Percentiles rank a stretch among this genome's conserved stretches.
phyloP scores from a whole-genome alignment of 2,797 vertebrate species.

The Carapus acus region DNA sequence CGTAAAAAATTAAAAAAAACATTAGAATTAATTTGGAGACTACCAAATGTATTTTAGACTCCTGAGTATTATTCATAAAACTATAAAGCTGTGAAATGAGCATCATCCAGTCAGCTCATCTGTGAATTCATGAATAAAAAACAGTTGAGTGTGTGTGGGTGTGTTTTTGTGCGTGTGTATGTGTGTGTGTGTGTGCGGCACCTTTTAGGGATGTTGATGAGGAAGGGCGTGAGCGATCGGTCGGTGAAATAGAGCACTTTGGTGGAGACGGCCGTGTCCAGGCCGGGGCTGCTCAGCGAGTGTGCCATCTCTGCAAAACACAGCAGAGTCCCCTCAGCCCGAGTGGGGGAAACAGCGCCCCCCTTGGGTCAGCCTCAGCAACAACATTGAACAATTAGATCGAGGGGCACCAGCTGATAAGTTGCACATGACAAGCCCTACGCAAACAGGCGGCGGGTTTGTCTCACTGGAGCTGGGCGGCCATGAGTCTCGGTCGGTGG shows the following conservation, averaged over 20 bases:
- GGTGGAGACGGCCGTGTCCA: conserved; percentile 82
- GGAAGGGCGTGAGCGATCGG: conserved; percentile 95
- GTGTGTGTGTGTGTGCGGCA: conserved; percentile 43
- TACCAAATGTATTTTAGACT: too few relatives aligned
- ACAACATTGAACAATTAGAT: conserved; percentile 34
- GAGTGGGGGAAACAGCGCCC: too few relatives aligned
- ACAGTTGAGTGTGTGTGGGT: too few relatives aligned
- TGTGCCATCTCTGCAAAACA: conserved; percentile 82
- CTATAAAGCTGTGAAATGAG: too few relatives aligned
- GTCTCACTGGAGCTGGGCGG: conserved; percentile 90
- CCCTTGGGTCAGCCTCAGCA: conserved; percentile 8
- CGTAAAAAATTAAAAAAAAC: too few relatives aligned
- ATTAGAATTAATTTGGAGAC: too few relatives aligned
- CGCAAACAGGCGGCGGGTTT: conserved; percentile 44
- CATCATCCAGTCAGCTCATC: too few relatives aligned
- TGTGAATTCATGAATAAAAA: too few relatives aligned
- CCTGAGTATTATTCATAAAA: too few relatives aligned
- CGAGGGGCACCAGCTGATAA: conserved; percentile 34
- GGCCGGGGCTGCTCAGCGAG: conserved; percentile 88
- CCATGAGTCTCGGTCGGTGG: conserved; percentile 89
- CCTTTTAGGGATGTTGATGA: conserved; percentile 99
- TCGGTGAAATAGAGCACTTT: conserved; percentile 99
- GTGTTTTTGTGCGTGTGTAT: too few relatives aligned
- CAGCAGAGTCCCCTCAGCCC: conserved; percentile 20
- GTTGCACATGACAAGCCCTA: conserved; percentile 42